Base-by-base conservation (phyloP, 2,888 invertebrate genomes). In the Scotopteryx bipunctaria region DNA sequence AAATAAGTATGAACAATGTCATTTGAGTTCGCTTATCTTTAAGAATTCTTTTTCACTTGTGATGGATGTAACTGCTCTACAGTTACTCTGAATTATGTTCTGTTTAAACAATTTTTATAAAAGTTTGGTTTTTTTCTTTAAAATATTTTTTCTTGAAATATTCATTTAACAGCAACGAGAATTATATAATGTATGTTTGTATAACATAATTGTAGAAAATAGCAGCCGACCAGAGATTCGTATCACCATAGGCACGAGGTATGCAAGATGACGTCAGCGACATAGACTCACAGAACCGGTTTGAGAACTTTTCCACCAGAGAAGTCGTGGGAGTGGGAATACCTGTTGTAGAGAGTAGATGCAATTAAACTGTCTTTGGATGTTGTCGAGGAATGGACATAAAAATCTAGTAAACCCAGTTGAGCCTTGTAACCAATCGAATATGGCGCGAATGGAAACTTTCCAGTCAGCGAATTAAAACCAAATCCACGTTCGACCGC, bases 261-360 rank as follows among this genome's bases (percentile, higher is more conserved):
- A 66, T 67, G 66, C 61, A 45, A 58, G 49, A 47, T 77, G 74
- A 77, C 76, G 72, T 77, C 73, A 73, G 68, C 66, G 47, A 64
- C 66, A 67, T 71, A 67, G 64, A 68, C 64, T 64, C 59, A 69
- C 61, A 63, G 48, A 76, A 81, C 79, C 77, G 73, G 80, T 80
- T 73, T 56, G 60, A 61, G 66, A 76, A 71, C 73, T 72, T 78
- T 79, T 78, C 73, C 70, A 76, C 62, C 66, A 67, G 61, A 67
- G 65, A 68, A 71, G 69, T 67, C 48, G 73, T 75, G 76, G 71
- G 75, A 78, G 57, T 57, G 44, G 55, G 43, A 78, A 79, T 78
- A 78, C 78, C 74, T 73, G 68, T 69, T 66, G 68, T 69, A 71
- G 61, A 64, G 73, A 72, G 64, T 62, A 64, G 56, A 55, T 67